phyloP scores from a whole-genome alignment of 1,140 invertebrate species.

The Delia radicum region DNA sequence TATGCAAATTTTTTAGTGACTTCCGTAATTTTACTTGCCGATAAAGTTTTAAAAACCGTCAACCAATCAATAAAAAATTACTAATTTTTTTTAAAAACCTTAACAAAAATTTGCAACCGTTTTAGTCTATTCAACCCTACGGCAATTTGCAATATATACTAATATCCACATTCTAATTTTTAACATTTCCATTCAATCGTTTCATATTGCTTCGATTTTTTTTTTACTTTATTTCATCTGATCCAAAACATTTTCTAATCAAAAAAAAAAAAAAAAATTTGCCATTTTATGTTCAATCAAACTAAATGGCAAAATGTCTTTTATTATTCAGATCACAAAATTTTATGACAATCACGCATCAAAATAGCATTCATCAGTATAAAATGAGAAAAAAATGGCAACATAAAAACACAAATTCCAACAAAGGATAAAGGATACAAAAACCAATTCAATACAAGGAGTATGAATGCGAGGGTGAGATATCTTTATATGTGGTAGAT shows the following conservation, averaged over 20 bases:
- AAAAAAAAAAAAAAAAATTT: background rate
- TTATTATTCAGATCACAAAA: constrained; percentile 17
- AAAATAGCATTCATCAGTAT: constrained; percentile 17
- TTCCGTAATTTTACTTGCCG: too few species aligned
- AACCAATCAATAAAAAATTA: too few species aligned
- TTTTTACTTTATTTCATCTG: too few species aligned
- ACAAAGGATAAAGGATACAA: constrained; percentile 11
- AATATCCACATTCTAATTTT: too few species aligned
- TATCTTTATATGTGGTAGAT: background rate
- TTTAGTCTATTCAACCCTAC: too few species aligned
- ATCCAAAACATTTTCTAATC: constrained; percentile 3
- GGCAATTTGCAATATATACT: too few species aligned
- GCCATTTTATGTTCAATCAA: constrained; percentile 21
- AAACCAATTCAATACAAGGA: background rate
- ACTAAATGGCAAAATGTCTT: constrained; percentile 9
- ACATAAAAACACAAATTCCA: background rate
- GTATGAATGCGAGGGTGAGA: background rate
- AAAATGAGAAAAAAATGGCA: background rate
- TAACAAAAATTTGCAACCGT: too few species aligned
- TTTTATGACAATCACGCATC: constrained; percentile 23
- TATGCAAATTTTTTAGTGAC: too few species aligned
- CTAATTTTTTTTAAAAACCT: too few species aligned
- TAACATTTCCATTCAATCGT: too few species aligned
- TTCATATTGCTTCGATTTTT: too few species aligned
- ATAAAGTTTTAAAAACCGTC: too few species aligned